phyloP scores from a whole-genome alignment of 2,888 invertebrate genomes.

The Bhutanitis thaidina region DNA sequence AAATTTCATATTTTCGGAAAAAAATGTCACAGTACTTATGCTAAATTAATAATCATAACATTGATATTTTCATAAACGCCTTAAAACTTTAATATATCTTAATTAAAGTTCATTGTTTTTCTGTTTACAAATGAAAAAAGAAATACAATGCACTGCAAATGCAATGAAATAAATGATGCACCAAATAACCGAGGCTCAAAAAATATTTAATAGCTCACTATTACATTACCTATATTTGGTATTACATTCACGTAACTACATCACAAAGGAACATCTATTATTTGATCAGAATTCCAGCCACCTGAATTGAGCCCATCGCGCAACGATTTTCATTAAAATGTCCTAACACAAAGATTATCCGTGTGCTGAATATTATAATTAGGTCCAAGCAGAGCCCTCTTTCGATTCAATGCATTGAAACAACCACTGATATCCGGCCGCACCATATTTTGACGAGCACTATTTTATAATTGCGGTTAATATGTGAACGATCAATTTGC shows the following conservation, averaged over 20 bases:
- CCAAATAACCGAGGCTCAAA: too few relatives aligned
- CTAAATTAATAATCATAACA: too few relatives aligned
- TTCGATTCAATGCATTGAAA: conserved; percentile 10
- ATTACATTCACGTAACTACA: neutral
- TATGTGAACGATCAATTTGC: conserved; percentile 70
- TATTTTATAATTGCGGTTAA: conserved; percentile 59
- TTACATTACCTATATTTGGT: too few relatives aligned
- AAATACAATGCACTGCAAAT: too few relatives aligned
- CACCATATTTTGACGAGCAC: conserved; percentile 23
- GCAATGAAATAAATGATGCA: too few relatives aligned
- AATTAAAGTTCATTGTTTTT: too few relatives aligned
- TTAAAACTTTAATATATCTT: too few relatives aligned
- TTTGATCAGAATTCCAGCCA: neutral
- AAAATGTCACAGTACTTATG: too few relatives aligned
- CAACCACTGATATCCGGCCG: neutral
- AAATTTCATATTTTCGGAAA: too few relatives aligned
- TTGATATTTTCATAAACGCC: too few relatives aligned
- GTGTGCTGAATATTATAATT: conserved; percentile 9
- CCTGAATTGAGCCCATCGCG: conserved; percentile 1
- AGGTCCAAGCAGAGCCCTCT: neutral
- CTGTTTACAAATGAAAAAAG: too few relatives aligned
- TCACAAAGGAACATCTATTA: conserved; percentile 9
- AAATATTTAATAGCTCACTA: too few relatives aligned
- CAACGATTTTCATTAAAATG: conserved; percentile 11
- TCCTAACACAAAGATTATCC: conserved; percentile 5